Conservation (phyloP, 2,888 invertebrate genomes). For the Enchytraeus crypticus region DNA sequence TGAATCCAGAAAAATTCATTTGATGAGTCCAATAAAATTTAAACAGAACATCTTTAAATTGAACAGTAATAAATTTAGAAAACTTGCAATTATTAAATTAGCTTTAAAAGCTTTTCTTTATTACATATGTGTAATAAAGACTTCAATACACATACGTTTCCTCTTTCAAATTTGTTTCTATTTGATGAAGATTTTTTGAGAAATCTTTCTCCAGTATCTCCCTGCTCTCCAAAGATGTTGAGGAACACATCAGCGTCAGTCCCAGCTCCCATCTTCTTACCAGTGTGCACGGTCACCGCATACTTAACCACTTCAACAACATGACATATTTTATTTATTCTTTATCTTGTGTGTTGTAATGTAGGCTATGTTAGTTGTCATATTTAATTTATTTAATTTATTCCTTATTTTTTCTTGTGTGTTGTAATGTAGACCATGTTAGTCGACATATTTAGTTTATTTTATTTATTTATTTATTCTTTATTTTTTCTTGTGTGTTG, state of each 20-base stretch:
- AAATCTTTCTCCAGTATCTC: slow-evolving; percentile 45
- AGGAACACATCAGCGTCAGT: slow-evolving; percentile 48
- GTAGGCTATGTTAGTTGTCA: too few relatives aligned
- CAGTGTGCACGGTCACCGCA: slow-evolving; percentile 42
- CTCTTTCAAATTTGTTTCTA: slow-evolving; percentile 47
- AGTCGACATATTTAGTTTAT: not conserved
- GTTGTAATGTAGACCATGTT: too few relatives aligned
- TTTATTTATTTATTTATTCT: too few relatives aligned
- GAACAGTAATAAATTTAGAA: not conserved
- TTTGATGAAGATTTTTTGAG: slow-evolving; percentile 39
- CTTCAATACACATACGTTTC: slow-evolving; percentile 33
- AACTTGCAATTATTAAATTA: not conserved
- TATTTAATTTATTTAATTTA: too few relatives aligned
- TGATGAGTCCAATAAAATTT: too few relatives aligned
- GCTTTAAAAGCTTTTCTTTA: not conserved
- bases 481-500: too few relatives aligned
- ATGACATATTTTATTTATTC: too few relatives aligned
- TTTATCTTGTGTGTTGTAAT: too few relatives aligned
- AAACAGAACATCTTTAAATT: too few relatives aligned
- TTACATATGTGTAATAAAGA: not conserved
- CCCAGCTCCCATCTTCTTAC: slow-evolving; percentile 41
- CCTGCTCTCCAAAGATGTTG: slow-evolving; percentile 44
- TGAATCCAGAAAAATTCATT: too few relatives aligned
- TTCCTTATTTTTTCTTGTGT: too few relatives aligned
- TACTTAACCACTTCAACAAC: slow-evolving; percentile 45